Percentiles rank a stretch among this genome's conserved stretches.
These are phyloP conservation scores for Notocelia uddmanniana DNA, from an alignment of 2,888 invertebrate species.

Conservation along the genomic window DNA sequence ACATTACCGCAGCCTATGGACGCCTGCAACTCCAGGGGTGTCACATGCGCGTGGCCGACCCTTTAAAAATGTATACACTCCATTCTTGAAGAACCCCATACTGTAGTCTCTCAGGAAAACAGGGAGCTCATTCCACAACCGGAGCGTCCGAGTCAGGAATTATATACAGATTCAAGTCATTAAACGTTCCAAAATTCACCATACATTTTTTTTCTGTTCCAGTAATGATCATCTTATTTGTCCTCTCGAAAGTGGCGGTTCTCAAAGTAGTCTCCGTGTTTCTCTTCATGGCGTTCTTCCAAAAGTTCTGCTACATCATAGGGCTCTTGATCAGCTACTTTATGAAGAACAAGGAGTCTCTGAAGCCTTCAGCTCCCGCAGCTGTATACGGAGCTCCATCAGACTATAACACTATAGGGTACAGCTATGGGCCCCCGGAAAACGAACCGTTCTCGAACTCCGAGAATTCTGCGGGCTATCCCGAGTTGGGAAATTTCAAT, in stretches of 20 bases:
- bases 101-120: no score
- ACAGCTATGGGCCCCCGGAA: constrained; percentile 75
- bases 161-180: no score
- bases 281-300: constrained; percentile 74
- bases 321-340: constrained; percentile 72
- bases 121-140: no score
- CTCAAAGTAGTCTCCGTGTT: constrained; percentile 73
- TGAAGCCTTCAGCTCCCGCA: constrained; percentile 55
- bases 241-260: constrained; percentile 72
- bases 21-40: no score
- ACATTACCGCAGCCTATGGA: no score
- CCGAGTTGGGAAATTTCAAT: constrained; percentile 65
- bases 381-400: constrained; percentile 68
- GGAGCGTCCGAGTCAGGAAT: no score
- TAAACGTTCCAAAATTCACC: no score
- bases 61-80: no score
- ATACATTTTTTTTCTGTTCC: constrained; percentile 52
- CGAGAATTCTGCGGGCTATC: constrained; percentile 57
- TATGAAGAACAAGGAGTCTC: constrained; percentile 64
- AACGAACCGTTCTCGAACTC: constrained; percentile 58
- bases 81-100: no score
- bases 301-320: constrained; percentile 72
- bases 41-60: no score
- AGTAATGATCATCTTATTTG: constrained; percentile 71
- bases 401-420: constrained; percentile 77